Conservation (phyloP, 92 coral and sea anemone species). For the Umimayanthus kanabou region DNA sequence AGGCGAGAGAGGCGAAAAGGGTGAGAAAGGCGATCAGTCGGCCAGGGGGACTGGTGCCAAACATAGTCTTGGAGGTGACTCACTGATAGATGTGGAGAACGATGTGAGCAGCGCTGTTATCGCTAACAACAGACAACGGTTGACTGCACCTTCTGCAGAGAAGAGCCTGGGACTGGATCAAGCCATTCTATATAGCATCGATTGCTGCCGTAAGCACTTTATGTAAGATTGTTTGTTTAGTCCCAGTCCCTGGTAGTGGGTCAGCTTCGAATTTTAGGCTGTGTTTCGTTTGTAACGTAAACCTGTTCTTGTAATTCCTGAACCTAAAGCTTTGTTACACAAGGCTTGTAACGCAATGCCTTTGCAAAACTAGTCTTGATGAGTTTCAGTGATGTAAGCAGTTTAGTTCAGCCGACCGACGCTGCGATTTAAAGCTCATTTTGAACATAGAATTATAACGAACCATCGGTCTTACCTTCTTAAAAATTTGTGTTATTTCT, state of each 20-base stretch:
- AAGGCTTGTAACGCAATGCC: too few relatives aligned
- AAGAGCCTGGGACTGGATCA: constrained; percentile 93
- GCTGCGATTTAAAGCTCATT: too few relatives aligned
- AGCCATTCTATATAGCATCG: constrained; percentile 89
- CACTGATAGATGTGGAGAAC: constrained; percentile 64
- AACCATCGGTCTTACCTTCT: not conserved
- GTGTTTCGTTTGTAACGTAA: not conserved
- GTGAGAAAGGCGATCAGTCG: constrained; percentile 77
- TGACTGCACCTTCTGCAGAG: constrained; percentile 69
- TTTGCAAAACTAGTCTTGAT: too few relatives aligned
- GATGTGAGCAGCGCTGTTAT: constrained; percentile 53
- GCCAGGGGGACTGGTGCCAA: constrained; percentile 63
- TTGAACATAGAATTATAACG: too few relatives aligned
- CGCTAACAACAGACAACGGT: constrained; percentile 62
- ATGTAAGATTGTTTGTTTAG: not conserved
- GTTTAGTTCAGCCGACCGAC: too few relatives aligned
- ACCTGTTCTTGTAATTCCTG: too few relatives aligned
- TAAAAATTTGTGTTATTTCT: not conserved
- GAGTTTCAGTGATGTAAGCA: too few relatives aligned
- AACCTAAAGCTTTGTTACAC: too few relatives aligned
- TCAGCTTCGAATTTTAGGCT: not conserved
- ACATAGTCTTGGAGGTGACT: constrained; percentile 60
- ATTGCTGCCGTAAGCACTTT: constrained; percentile 79
- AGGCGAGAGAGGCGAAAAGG: constrained; percentile 61
- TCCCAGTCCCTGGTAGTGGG: not conserved